phyloP scores from a whole-genome alignment of 2,888 invertebrate genomes.

The Dione juno region DNA sequence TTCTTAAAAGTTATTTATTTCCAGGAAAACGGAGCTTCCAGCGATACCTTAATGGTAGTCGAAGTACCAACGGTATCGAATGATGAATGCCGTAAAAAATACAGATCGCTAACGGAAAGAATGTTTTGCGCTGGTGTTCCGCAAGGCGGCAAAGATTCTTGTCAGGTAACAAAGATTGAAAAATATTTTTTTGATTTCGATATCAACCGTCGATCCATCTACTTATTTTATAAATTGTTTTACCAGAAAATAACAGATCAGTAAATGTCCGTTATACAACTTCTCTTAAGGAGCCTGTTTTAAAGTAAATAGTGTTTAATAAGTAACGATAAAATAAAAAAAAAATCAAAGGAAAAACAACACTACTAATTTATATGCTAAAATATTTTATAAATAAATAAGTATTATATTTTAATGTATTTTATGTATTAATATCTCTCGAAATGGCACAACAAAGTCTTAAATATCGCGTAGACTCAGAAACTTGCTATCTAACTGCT shows the following conservation, averaged over 20 bases:
- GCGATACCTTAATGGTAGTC: slow-evolving; percentile 51
- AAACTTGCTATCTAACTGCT: too few species aligned
- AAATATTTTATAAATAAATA: too few species aligned
- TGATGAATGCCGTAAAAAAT: slow-evolving; percentile 53
- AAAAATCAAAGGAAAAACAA: too few species aligned
- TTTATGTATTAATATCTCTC: too few species aligned
- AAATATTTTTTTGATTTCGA: slow-evolving; percentile 1
- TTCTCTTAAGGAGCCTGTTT: too few species aligned
- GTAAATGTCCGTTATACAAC: too few species aligned
- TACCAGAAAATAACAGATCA: neutral
- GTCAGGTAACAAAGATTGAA: slow-evolving; percentile 43
- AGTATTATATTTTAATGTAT: too few species aligned
- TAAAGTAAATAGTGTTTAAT: too few species aligned
- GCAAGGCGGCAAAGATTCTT: slow-evolving; percentile 72
- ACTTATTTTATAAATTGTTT: neutral
- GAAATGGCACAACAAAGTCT: too few species aligned
- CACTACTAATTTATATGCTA: too few species aligned
- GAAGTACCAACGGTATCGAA: slow-evolving; percentile 54
- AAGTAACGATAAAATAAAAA: too few species aligned
- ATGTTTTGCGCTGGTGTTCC: slow-evolving; percentile 72
- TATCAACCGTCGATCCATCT: neutral
- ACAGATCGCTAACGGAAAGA: slow-evolving; percentile 57
- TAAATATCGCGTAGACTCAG: too few species aligned
- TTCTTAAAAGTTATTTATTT: slow-evolving; percentile 21
- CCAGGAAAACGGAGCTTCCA: slow-evolving; percentile 44